Evolutionary conservation across 2,888 invertebrate species (phyloP), one percentile per base, ranked within the genome.

Genomic region (Parthenolecanium corni): DNA sequence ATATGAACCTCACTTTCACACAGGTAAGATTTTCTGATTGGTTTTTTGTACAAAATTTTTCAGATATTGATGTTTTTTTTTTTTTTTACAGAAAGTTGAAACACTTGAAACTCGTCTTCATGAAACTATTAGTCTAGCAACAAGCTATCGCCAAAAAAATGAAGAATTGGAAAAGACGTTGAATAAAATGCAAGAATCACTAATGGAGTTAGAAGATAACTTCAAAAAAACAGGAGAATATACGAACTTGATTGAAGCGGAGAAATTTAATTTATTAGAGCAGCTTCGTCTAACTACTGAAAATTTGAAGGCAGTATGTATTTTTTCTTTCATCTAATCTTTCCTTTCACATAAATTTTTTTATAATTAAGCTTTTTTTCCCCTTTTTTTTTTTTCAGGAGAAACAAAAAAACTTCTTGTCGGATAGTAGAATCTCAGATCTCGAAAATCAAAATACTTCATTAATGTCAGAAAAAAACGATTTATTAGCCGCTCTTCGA

Each of bases 151-250:
- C 16, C 49, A 61, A 16, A 61, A 61, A 24, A 61, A 51, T 24
- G 49, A 61, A 51, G 40, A 47, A 1, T 16, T 51, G 16, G 61
- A 61, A 51, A 25, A 61, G 49, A 38, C 61, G 1, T 61, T 61
- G 11, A 61, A 61, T 36, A 36, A 61, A 51, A 5, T 47, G 6
- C 57, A 57, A 47, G 31, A 36, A n/a, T 47, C 47, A 3, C 16
- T 61, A 2, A 23, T 36, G 36, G 46, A 57, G 46, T 46, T 57
- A 14, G 57, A 57, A 25, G 44, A 46, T 25, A 57, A 57, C 16
- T 25, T 57, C 31, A 57, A 42, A 42, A 46, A 21, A 16, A 25
- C 25, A 12, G 57, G 46, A 57, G 24, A 57, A 46, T 49, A 51
- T 11, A 23, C 23, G 11, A 61, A 61, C 49, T 38, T 5, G 6